Evolutionary conservation across 53 echinoderm and acorn worm genomes (phyloP).

Genomic region (Paracentrotus lividus): DNA sequence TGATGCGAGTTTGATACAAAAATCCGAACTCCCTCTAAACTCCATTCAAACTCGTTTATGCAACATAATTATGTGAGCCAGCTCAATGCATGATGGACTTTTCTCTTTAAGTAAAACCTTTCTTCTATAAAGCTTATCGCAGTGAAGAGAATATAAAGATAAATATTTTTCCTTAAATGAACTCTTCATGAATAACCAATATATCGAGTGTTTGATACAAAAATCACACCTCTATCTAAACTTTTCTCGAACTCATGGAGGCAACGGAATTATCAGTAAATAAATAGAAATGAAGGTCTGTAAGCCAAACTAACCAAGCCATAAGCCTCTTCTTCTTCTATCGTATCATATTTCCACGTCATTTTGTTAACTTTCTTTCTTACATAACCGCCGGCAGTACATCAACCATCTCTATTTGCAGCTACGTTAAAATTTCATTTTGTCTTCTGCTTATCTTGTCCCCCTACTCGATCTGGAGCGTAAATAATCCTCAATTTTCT

Average conservation of each 20-base stretch:
- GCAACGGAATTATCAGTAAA: background rate
- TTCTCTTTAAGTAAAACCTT: too few relatives aligned
- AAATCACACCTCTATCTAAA: background rate
- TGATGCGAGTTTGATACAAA: too few relatives aligned
- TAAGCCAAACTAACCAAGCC: background rate
- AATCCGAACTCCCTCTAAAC: too few relatives aligned
- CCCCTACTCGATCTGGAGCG: background rate
- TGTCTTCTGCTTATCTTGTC: constrained; percentile 14
- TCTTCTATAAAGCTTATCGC: too few relatives aligned
- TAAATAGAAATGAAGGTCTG: background rate
- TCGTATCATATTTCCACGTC: background rate
- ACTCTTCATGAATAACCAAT: background rate
- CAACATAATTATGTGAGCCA: too few relatives aligned
- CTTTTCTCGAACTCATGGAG: background rate
- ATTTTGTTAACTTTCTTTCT: background rate
- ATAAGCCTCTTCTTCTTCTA: background rate
- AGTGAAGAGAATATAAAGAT: too few relatives aligned
- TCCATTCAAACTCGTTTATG: too few relatives aligned
- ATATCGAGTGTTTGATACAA: background rate
- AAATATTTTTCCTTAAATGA: too few relatives aligned
- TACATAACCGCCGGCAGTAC: constrained; percentile 36
- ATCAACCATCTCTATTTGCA: constrained; percentile 40
- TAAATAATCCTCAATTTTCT: constrained; percentile 51
- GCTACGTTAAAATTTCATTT: constrained; percentile 47
- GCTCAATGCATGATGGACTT: too few relatives aligned